A percentile compares a stretch with the other conserved stretches of the same genome.
Evolutionary conservation across 2,113 vertebrate species (phyloP).

Genomic region (Acrocephalus arundinaceus): DNA sequence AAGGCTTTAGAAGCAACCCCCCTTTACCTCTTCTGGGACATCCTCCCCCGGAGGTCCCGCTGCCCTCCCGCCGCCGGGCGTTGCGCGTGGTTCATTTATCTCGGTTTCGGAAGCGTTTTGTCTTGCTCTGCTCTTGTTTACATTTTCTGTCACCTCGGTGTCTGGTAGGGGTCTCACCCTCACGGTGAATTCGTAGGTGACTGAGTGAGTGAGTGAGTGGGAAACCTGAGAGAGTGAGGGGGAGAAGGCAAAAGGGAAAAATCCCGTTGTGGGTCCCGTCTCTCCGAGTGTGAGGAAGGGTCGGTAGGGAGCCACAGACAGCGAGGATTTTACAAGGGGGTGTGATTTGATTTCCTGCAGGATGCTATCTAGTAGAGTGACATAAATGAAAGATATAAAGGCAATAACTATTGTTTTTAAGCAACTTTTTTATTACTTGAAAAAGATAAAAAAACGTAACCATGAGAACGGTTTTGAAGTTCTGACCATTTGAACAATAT

Average conservation of each 20-base stretch:
- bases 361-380: conserved; percentile 46
- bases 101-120: neutral
- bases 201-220: neutral
- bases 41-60: neutral
- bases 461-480: conserved; percentile 51
- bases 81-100: neutral
- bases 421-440: conserved; percentile 73
- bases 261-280: neutral
- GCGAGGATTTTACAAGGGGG: neutral
- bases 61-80: neutral
- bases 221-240: neutral
- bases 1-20: neutral
- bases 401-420: conserved; percentile 67
- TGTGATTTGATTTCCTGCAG: conserved; percentile 15
- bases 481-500: conserved; percentile 55
- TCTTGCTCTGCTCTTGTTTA: conserved; percentile 39
- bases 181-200: neutral
- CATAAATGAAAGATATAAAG: conserved; percentile 62
- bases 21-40: neutral
- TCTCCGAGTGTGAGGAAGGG: neutral
- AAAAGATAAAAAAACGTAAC: neutral
- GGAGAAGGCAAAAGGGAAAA: neutral
- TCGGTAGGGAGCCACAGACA: neutral
- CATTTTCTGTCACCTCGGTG: conserved; percentile 1
- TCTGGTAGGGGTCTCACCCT: neutral